phyloP scores from a whole-genome alignment of 2,797 vertebrate genomes.

The Phoebastria nigripes region DNA sequence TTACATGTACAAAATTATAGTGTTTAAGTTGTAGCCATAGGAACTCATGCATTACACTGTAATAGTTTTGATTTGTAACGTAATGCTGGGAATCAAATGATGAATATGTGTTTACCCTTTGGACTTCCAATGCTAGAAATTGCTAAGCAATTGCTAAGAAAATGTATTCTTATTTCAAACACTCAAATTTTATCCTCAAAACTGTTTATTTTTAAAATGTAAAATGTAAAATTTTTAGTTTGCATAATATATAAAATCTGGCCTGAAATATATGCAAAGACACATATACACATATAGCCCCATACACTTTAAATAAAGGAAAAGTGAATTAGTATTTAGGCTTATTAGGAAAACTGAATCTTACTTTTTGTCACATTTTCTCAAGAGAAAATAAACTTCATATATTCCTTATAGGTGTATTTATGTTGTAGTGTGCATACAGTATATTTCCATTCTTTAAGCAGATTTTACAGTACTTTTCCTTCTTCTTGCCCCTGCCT shows the following conservation, averaged over 20 bases:
- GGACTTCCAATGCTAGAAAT: neutral
- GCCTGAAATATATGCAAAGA: neutral
- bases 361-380: neutral
- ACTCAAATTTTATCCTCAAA: neutral
- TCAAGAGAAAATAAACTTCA: neutral
- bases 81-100: neutral
- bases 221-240: neutral
- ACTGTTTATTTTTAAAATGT: neutral
- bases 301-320: neutral
- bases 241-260: neutral
- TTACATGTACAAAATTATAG: neutral
- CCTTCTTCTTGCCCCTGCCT: neutral
- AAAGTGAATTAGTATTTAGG: neutral
- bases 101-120: neutral
- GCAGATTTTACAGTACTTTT: neutral
- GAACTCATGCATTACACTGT: neutral
- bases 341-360: neutral
- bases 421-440: neutral
- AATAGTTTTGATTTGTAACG: conserved; percentile 1
- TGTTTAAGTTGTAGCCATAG: neutral
- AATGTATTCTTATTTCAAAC: neutral
- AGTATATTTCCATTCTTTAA: neutral
- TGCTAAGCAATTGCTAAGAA: neutral
- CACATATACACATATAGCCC: neutral
- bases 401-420: neutral